These are phyloP conservation scores for Cepaea nemoralis DNA, from an alignment of 1,140 invertebrate genomes.

Conservation along the genomic window DNA sequence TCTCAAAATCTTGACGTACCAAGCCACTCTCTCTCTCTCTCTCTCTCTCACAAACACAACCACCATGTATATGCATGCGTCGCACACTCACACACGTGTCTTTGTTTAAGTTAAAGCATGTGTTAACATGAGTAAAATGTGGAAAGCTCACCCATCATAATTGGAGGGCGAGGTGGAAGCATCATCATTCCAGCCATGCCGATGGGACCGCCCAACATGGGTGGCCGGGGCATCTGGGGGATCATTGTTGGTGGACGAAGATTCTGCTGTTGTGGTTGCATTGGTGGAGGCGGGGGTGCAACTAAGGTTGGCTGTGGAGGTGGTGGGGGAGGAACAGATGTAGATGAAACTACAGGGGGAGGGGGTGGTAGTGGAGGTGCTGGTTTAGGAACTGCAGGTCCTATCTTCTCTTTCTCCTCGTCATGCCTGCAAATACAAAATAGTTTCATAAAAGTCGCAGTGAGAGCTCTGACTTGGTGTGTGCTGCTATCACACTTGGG, in stretches of 20 bases:
- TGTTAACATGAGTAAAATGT: not conserved
- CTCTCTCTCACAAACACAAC: no score
- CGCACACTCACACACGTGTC: no score
- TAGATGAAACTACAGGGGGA: constrained; percentile 51
- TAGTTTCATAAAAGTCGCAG: no score
- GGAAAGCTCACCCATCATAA: constrained; percentile 58
- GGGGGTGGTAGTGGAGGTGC: constrained; percentile 50
- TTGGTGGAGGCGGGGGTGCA: constrained; percentile 42
- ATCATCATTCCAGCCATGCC: constrained; percentile 55
- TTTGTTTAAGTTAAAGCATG: no score
- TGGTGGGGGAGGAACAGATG: constrained; percentile 48
- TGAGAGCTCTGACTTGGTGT: no score
- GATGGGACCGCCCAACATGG: constrained; percentile 50
- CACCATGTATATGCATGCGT: no score
- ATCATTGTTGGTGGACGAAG: constrained; percentile 46
- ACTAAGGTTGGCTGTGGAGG: constrained; percentile 56
- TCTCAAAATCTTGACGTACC: no score
- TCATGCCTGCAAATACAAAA: constrained; percentile 18
- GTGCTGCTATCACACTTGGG: no score
- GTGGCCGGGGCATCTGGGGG: constrained; percentile 57
- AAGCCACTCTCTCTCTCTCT: no score
- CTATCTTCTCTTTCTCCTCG: constrained; percentile 75
- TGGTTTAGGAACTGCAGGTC: constrained; percentile 69
- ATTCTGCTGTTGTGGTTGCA: constrained; percentile 45
- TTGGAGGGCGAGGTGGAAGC: constrained; percentile 57